Percentiles rank a stretch among this genome's conserved stretches.
Evolutionary conservation across 2,797 vertebrate genomes (phyloP).

Genomic region (Diglossa cyanea): DNA sequence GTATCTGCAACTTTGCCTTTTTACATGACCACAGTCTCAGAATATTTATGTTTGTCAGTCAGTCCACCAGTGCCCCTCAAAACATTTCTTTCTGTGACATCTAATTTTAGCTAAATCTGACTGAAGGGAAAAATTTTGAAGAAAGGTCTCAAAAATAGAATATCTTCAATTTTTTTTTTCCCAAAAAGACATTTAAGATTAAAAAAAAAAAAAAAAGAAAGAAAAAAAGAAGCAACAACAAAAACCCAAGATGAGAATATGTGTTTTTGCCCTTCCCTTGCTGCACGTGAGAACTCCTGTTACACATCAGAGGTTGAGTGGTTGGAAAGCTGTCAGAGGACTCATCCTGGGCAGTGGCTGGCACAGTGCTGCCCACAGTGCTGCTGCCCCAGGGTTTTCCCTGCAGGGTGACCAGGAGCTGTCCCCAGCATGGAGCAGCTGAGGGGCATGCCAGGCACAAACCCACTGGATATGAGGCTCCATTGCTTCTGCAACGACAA

Average conservation of each 20-base stretch:
- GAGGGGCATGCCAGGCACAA: not conserved
- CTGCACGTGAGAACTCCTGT: not conserved
- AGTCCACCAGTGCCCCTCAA: not conserved
- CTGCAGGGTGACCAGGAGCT: accelerated
- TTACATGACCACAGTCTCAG: not conserved
- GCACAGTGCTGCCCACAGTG: accelerated
- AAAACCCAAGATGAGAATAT: not conserved
- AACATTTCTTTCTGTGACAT: not conserved
- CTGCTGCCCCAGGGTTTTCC: not conserved
- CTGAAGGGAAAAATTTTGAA: not conserved
- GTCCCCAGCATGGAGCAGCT: accelerated
- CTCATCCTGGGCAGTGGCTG: not conserved
- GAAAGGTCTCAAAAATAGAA: not conserved
- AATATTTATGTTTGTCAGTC: not conserved
- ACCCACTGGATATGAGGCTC: not conserved
- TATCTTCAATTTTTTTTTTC: not conserved
- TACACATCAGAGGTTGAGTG: accelerated
- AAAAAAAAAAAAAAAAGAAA: no score
- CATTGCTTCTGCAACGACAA: not conserved
- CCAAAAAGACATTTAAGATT: not conserved
- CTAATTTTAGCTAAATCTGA: not conserved
- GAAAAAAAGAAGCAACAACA: not conserved
- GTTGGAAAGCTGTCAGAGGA: not conserved
- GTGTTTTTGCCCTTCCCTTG: not conserved
- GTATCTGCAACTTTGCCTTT: not conserved